Base-by-base conservation (phyloP, 2,888 invertebrate species). In the Tenthredo distinguenda region DNA sequence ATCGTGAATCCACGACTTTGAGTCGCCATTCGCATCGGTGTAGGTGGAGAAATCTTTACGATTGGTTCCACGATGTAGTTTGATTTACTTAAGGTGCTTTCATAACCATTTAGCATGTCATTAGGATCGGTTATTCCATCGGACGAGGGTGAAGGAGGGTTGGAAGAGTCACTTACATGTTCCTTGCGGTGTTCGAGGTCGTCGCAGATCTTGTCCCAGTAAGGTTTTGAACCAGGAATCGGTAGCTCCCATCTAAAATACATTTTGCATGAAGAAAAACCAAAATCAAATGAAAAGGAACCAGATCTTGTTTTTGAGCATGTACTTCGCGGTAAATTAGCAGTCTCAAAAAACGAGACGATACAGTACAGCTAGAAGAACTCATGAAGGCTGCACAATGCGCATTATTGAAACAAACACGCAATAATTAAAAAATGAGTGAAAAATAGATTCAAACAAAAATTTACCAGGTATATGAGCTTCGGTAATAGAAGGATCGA, bases 231-330 rank as follows among this genome's bases (percentile, higher is more conserved):
- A 21, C 86, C 87, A 68, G 87, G 86, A 47, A 90, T 84, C 37
- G 90, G 90, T 86, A 86, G 85, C 81, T 92, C 92, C 90, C 89
- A 91, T 88, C 92, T 92, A 74, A 50, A 83, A 47, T 34, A 26
- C 7, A 31, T 34, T 15, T 21, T 15, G 4, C 21, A 74, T 43
- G 18, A 40, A 40, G 40, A 15, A 81, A 18, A 2, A 34, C 21
- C 9, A 15, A 18, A 76, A 37, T 7, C 0, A 72, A 37, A 15
- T 7, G 21, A 12, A 76, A 76, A 31, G 21, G 1, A 50, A 26
- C 21, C 47, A 15, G 21, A 31, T 43, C 9, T 76, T 47, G 21
- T 76, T 47, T 15, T 50, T 15, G 1, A 18, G 18, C 7, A 7
- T n/a, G n/a, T 55, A n/a, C n/a, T 55, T 55, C n/a, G n/a, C n/a